Conservation (phyloP, 1,140 invertebrate species). For the Epicauta chinensis region DNA sequence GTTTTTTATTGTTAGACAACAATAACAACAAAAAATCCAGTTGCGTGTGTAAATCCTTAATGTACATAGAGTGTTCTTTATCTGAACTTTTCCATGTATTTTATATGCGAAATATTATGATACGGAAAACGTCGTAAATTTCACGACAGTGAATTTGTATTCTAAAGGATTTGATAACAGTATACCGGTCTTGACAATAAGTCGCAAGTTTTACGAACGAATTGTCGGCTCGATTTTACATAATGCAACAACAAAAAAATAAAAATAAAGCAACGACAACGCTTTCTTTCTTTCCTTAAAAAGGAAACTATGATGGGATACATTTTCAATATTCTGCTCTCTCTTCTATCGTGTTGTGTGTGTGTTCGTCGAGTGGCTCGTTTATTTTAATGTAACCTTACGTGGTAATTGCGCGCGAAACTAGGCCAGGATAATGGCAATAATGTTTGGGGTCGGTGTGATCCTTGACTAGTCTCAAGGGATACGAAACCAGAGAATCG, state of each 20-base stretch:
- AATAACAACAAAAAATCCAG: no score
- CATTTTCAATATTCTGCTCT: no score
- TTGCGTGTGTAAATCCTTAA: no score
- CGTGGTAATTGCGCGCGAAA: conserved; percentile 11
- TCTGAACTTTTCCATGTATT: conserved; percentile 12
- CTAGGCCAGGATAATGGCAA: conserved; percentile 21
- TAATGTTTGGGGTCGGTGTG: conserved; percentile 3
- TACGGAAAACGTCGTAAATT: conserved; percentile 16
- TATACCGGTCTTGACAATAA: conserved; percentile 5
- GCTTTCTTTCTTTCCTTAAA: conserved; percentile 1
- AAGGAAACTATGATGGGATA: background rate
- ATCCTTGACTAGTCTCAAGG: background rate
- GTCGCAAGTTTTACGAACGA: conserved; percentile 13
- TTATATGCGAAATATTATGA: conserved; percentile 15
- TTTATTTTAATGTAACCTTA: background rate
- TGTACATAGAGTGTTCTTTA: background rate
- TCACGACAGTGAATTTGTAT: conserved; percentile 15
- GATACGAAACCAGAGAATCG: conserved; percentile 13
- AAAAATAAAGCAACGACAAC: conserved; percentile 5
- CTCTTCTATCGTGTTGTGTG: no score
- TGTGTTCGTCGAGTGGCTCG: no score
- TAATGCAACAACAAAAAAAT: conserved; percentile 3
- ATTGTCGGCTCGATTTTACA: conserved; percentile 9
- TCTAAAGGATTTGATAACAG: conserved; percentile 12
- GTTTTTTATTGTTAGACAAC: no score